A percentile compares a stretch with the other conserved stretches of the same genome.
Evolutionary conservation across 2,888 invertebrate species (phyloP).

Genomic region (Iselma pallidipennis): DNA sequence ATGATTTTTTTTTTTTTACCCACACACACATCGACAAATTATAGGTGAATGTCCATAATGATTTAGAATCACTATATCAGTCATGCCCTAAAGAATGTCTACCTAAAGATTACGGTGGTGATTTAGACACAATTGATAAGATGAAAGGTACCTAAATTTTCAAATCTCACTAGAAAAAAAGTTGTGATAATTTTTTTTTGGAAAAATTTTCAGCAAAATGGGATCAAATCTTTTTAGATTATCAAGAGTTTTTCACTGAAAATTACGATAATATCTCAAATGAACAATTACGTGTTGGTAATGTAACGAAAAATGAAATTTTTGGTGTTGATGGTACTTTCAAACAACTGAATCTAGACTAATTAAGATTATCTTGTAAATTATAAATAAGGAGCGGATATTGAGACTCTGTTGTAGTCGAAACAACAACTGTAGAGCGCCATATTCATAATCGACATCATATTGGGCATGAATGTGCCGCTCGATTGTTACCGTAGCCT

Average conservation of each 20-base stretch:
- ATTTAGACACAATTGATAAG: background rate
- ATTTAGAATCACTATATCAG: slow-evolving; percentile 11
- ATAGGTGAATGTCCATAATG: slow-evolving; percentile 11
- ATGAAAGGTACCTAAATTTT: too few species aligned
- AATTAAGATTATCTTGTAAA: background rate
- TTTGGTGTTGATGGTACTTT: slow-evolving; percentile 8
- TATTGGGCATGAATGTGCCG: too few species aligned
- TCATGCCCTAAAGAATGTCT: slow-evolving; percentile 10
- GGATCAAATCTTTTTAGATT: background rate
- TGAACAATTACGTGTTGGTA: background rate
- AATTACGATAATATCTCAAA: background rate
- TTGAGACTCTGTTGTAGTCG: too few species aligned
- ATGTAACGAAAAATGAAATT: background rate
- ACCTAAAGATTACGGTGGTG: slow-evolving; percentile 13
- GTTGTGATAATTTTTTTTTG: too few species aligned
- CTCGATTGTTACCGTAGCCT: too few species aligned
- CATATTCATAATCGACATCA: too few species aligned
- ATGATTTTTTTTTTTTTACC: background rate
- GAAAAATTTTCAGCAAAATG: background rate
- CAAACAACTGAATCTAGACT: slow-evolving; percentile 6
- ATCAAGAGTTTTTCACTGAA: background rate
- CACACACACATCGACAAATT: background rate
- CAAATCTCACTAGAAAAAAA: too few species aligned
- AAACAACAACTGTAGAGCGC: too few species aligned
- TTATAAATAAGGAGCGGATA: too few species aligned